A percentile compares a stretch with the other conserved stretches of the same genome.
phyloP scores from a whole-genome alignment of 1,140 invertebrate species.

The Ectropis grisescens region DNA sequence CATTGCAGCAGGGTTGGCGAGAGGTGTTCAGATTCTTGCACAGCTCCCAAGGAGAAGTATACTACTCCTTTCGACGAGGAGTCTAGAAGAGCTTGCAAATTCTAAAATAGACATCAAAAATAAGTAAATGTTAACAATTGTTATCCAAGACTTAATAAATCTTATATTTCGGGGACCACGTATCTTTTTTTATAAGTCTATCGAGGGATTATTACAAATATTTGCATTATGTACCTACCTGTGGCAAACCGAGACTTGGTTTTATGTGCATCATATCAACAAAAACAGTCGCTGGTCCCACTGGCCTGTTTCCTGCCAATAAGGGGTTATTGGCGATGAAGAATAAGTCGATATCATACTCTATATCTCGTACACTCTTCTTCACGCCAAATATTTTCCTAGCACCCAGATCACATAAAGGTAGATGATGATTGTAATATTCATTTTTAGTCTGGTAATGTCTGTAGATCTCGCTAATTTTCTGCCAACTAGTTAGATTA shows the following conservation, averaged over 20 bases:
- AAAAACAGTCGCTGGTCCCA: constrained; percentile 61
- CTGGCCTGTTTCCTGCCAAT: constrained; percentile 46
- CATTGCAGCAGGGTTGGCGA: constrained; percentile 37
- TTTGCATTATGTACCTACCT: no score
- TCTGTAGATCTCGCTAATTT: constrained; percentile 37
- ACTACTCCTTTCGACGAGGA: constrained; percentile 61
- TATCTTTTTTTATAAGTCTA: no score
- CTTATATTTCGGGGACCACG: no score
- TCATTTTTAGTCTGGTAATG: constrained; percentile 36
- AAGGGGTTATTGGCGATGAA: constrained; percentile 39
- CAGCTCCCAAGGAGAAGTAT: constrained; percentile 69
- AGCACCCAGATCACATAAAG: constrained; percentile 40
- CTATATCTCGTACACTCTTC: constrained; percentile 37
- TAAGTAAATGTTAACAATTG: no score
- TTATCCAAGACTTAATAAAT: no score
- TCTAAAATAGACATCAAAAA: constrained; percentile 55
- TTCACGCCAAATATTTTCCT: constrained; percentile 44
- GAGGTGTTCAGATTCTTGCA: constrained; percentile 58
- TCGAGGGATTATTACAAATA: no score
- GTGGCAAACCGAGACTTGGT: constrained; percentile 45
- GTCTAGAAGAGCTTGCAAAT: constrained; percentile 61
- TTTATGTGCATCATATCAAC: constrained; percentile 70
- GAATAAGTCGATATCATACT: constrained; percentile 52
- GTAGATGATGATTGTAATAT: constrained; percentile 47
- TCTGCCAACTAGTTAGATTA: constrained; percentile 37